Conservation (phyloP, 2,113 vertebrate genomes). For the Hydrolagus affinis region DNA sequence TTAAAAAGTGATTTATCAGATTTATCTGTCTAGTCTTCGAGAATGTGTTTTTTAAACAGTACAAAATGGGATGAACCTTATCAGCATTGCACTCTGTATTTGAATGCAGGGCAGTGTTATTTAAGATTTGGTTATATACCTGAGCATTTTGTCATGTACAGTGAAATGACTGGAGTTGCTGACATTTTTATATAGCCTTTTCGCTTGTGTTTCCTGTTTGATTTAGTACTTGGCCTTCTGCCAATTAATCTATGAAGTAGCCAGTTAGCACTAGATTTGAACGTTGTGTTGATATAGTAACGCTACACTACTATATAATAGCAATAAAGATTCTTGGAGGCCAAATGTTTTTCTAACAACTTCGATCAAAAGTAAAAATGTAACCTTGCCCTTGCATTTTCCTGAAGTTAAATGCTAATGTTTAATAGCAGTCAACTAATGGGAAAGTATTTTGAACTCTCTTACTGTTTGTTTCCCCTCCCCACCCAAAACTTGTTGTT, state of each 20-base stretch:
- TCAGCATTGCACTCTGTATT: background rate
- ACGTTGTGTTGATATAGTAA: background rate
- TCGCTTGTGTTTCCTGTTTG: background rate
- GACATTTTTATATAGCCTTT: background rate
- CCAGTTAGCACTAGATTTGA: background rate
- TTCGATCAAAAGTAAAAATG: background rate
- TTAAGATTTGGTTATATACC: background rate
- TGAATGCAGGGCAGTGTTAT: background rate
- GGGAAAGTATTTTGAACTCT: conserved; percentile 25
- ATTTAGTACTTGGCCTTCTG: background rate
- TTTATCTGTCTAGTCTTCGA: background rate
- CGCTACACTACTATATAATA: background rate
- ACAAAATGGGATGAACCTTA: background rate
- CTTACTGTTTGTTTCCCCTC: conserved; percentile 17
- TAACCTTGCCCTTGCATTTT: conserved; percentile 12
- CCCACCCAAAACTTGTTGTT: conserved; percentile 15
- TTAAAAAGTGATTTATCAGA: too few relatives aligned
- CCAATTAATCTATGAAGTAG: background rate
- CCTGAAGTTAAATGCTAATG: conserved; percentile 25
- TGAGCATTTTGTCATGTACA: background rate
- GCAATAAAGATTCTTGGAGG: background rate
- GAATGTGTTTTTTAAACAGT: background rate
- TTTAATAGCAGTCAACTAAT: conserved; percentile 27
- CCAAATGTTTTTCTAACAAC: background rate
- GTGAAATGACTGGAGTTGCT: background rate